Evolutionary conservation across 2,888 invertebrate species (phyloP).

Genomic region (Anagyrus pseudococci): DNA sequence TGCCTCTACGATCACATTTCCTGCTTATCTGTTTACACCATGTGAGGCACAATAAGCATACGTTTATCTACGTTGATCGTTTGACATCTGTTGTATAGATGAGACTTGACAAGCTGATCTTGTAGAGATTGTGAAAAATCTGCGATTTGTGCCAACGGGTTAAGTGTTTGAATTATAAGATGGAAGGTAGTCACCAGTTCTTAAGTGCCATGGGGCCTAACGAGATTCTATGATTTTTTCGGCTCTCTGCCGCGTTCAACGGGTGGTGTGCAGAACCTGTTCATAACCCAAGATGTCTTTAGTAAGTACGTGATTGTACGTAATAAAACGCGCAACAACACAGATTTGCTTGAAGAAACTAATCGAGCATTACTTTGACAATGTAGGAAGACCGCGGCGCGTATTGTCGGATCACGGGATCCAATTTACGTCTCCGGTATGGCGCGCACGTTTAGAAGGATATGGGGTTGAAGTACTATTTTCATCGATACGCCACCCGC

Average conservation of each 20-base stretch:
- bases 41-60: too few relatives aligned
- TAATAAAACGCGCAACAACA: conserved; percentile 12
- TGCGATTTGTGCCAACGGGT: conserved; percentile 27
- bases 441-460: neutral
- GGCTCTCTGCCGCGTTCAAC: neutral
- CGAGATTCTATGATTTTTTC: conserved; percentile 15
- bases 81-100: too few relatives aligned
- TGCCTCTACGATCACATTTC: too few relatives aligned
- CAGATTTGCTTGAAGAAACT: conserved; percentile 6
- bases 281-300: conserved; percentile 14
- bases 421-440: conserved; percentile 12
- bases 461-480: conserved; percentile 2
- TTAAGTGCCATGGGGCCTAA: neutral
- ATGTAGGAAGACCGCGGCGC: neutral
- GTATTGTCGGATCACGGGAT: conserved; percentile 18
- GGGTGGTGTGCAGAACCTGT: conserved; percentile 20
- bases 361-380: neutral
- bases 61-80: too few relatives aligned
- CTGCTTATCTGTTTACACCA: too few relatives aligned
- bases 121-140: too few relatives aligned
- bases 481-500: conserved; percentile 39
- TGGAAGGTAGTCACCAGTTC: conserved; percentile 8
- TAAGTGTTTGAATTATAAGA: conserved; percentile 11
- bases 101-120: too few relatives aligned
- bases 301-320: conserved; percentile 13